Base-by-base conservation (phyloP, 2,888 invertebrate genomes). In the Polydrusus cervinus region DNA sequence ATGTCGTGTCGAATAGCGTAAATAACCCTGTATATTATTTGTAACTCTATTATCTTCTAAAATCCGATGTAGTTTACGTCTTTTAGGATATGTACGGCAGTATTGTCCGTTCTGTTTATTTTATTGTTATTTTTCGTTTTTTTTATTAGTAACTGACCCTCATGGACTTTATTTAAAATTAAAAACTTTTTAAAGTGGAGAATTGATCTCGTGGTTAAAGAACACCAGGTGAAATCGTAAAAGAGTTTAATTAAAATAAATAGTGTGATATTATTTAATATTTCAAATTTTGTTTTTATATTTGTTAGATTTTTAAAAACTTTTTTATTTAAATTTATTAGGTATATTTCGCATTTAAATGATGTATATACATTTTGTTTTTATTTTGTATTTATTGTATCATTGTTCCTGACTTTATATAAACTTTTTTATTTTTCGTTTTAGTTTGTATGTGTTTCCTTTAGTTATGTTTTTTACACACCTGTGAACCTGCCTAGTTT, bases 191-290 rank as follows among this genome's bases (percentile, higher is more conserved):
- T 55, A 30, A 71, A 65, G 72, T 83, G 83, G 83, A 83, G 84
- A 77, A 80, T 82, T 86, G 87, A 87, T 87, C 87, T 87, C 86
- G 86, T 86, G 86, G 85, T 86, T 82, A 79, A 78, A 80, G 79
- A 84, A 84, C 83, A 84, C 83, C 82, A 82, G 83, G 83, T 85
- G 84, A 86, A 83, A 84, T 83, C 83, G 84, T 82, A 83, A 83
- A 81, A 82, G 82, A 83, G 47, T 34, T 72, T 16, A 51, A 47
- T 70, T 61, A 62, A 47, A 65, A 72, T 66, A 68, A 81, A 84
- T 86, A 86, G 87, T 87, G 87, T 87, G 87, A 87, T 87, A 87
- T 87, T 87, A 87, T 86, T 87, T 87, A 87, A 87, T 87, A 86
- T 84, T 86, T 85, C 83, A 82, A 86, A 74, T 75, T 69, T 86